Base-by-base conservation (phyloP, 2,888 invertebrate genomes). In the Protodeltote pygarga region DNA sequence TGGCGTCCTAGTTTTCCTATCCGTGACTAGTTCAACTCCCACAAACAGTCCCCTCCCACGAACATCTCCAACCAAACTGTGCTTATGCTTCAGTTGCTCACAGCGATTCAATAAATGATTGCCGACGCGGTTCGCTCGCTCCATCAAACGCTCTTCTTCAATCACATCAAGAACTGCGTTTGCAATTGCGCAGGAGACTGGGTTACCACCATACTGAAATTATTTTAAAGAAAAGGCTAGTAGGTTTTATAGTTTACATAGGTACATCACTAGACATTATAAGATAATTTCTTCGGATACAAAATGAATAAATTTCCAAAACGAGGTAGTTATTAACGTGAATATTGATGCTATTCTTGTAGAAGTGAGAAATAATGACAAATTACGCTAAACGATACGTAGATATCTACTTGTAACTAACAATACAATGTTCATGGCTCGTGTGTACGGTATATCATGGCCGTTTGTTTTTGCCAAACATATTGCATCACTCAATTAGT, bases 101-200 rank as follows among this genome's bases (percentile, higher is more conserved):
- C 95, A 94, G 34, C 94, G 93, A 1, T 93, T 89, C 48, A 97
- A 76, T 53, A 99, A 89, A 73, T 98, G 95, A 52, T 95, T 94
- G 3, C 99, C 99, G 15, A 98, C 96, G 20, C 94, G 91, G 0
- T 93, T 81, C 0, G 99, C 98, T 55, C 98, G 95, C 60, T 97
- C 95, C 78, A 95, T 93, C 4, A 99, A 92, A 15, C 95, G 94
- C 79, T 99, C 98, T 24, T 96, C 94, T 73, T 98, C 96, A 50
- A 99, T 97, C 3, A 97, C 96, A 71, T 98, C 97, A 79, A 99
- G 94, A 0, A 99, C 99, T 2, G 98, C 97, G 78, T 97, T 96
- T 0, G 98, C 98, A 33, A 99, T 96, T 0, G 99, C 98, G 81
- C 99, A 99, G 0, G 99, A 98, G 0, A 99, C 99, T 6, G 99